Conservation (phyloP, 2,113 vertebrate species). For the Carassius carassius region DNA sequence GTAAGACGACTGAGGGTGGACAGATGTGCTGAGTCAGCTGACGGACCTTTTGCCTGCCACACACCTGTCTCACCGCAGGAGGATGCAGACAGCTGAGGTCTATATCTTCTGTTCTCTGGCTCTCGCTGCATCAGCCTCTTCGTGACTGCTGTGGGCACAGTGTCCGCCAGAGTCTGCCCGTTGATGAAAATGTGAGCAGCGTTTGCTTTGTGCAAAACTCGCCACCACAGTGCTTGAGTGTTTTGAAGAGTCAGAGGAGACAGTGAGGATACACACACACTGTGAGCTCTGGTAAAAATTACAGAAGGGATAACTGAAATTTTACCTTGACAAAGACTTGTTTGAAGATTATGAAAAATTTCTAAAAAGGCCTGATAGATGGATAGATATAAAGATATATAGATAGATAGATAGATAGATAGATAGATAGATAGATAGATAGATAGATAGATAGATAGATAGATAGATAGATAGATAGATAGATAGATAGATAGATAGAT, state of each 20-base stretch:
- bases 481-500: not conserved
- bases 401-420: too few relatives aligned
- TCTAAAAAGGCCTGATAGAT: not conserved
- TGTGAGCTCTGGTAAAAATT: conserved; percentile 10
- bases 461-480: not conserved
- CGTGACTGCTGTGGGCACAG: conserved; percentile 1
- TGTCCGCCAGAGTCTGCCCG: not conserved
- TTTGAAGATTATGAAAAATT: not conserved
- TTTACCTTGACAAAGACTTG: not conserved
- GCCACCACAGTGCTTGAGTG: not conserved
- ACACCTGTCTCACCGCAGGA: conserved; percentile 23
- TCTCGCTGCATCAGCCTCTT: conserved; percentile 21
- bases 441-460: too few relatives aligned
- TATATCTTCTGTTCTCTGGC: conserved; percentile 20
- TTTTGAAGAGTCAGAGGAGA: not conserved
- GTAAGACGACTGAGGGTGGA: conserved; percentile 29
- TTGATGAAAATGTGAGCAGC: not conserved
- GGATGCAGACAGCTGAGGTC: conserved; percentile 22
- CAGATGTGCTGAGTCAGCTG: conserved; percentile 37
- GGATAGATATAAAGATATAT: too few relatives aligned
- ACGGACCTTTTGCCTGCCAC: conserved; percentile 27
- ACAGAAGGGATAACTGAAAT: not conserved
- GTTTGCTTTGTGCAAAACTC: conserved; percentile 2
- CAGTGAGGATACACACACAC: not conserved
- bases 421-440: too few relatives aligned